These are phyloP conservation scores for Coluber constrictor DNA, from an alignment of 2,797 vertebrate genomes.

Conservation along the genomic window DNA sequence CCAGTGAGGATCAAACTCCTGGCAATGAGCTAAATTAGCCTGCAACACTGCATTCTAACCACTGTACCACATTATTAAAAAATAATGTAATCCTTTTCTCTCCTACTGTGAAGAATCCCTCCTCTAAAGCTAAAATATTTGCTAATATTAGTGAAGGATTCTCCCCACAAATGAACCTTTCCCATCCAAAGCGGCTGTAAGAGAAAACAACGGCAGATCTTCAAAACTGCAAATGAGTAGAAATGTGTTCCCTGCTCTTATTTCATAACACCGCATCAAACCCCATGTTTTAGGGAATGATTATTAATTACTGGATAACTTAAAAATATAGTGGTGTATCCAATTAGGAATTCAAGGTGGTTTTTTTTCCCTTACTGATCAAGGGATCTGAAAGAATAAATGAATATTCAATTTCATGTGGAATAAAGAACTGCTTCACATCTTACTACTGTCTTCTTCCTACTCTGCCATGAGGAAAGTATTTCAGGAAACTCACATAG, in stretches of 20 bases:
- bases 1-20: not conserved
- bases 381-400: not conserved
- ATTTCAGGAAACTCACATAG: constrained; percentile 19
- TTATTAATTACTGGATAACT: not conserved
- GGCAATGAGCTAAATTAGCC: not conserved
- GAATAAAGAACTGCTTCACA: not conserved
- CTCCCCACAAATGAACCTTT: not conserved
- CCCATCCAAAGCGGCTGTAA: not conserved
- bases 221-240: not conserved
- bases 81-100: not conserved
- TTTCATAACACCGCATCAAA: not conserved
- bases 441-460: not conserved
- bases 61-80: not conserved
- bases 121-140: not conserved
- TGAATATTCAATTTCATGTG: not conserved
- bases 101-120: not conserved
- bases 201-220: not conserved
- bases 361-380: not conserved
- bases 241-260: not conserved
- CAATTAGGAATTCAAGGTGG: not conserved
- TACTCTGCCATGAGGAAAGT: not conserved
- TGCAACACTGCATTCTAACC: not conserved
- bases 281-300: not conserved
- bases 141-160: not conserved
- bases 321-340: not conserved